Base-by-base conservation (phyloP, 2,888 invertebrate species). In the Lacanobia oleracea region DNA sequence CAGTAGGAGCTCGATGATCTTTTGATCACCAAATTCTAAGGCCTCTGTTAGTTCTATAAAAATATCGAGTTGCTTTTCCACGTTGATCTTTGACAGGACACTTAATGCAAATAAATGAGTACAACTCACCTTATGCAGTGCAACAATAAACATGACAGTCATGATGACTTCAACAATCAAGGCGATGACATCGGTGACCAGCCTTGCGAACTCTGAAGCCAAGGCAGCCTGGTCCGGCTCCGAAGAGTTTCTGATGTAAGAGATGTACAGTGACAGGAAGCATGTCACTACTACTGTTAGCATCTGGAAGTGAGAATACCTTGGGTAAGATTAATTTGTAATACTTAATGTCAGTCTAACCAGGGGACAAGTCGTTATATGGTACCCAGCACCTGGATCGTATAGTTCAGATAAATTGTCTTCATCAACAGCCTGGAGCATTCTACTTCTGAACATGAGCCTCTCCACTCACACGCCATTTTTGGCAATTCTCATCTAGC, bases 221-320 rank as follows among this genome's bases (percentile, higher is more conserved):
- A 92, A 87, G 4, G 89, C 88, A 1, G 83, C 77, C 40, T 90
- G 84, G 27, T 89, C 88, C 0, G 82, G 16, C 48, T 84, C 86
- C n/a, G 89, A 81, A 0, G 88, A 80, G 76, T 90, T 88, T 45
- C 93, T 83, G 65, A 93, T 87, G 79, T 91, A 88, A 0, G 94
- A 90, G 56, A 95, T 93, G 89, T 94, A 94, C 37, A 94, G 86
- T 0, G 94, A 93, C 63, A 95, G 90, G 82, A 94, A 89, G 6
- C 88, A 89, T 2, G 93, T 91, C 79, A 94, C 93, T 40, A 92
- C 83, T 21, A 94, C 65, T 1, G 94, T 93, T 56, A 95, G 88
- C 60, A 92, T 82, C 95, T 95, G 93, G 45, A 94, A 93, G 33
- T 3, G 10, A 71, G 10, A 57, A 18, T 16, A 53, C 2, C 10